Evolutionary conservation across 1,140 invertebrate genomes (phyloP).

Genomic region (Brachionus plicatilis): DNA sequence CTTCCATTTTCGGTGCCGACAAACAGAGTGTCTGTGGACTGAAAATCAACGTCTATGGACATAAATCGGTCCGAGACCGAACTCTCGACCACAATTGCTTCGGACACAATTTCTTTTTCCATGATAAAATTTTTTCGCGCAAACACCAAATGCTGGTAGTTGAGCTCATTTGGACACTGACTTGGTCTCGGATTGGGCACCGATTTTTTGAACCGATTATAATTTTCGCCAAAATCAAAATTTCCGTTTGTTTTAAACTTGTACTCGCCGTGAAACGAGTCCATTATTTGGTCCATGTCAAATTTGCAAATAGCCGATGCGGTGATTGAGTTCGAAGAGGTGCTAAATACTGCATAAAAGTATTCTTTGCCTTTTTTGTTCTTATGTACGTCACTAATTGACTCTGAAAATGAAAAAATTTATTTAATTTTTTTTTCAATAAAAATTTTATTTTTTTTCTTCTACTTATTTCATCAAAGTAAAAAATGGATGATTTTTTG

Average conservation of each 20-base stretch:
- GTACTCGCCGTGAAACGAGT: slow-evolving; percentile 35
- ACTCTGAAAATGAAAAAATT: not conserved
- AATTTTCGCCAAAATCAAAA: not conserved
- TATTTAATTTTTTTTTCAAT: not conserved
- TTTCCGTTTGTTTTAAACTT: not conserved
- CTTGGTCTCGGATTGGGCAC: slow-evolving; percentile 23
- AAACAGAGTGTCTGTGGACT: not conserved
- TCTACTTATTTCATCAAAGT: slow-evolving; percentile 32
- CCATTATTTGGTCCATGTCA: slow-evolving; percentile 28
- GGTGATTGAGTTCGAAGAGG: not conserved
- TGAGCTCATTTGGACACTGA: slow-evolving; percentile 25
- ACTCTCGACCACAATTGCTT: slow-evolving; percentile 21
- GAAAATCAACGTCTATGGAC: slow-evolving; percentile 22
- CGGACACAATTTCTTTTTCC: slow-evolving; percentile 37
- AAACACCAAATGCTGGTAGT: slow-evolving; percentile 29
- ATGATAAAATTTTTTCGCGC: slow-evolving; percentile 27
- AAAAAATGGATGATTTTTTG: not conserved
- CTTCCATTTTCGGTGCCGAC: slow-evolving; percentile 22
- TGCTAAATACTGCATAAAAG: slow-evolving; percentile 33
- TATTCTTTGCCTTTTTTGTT: not conserved
- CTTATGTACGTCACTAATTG: not conserved
- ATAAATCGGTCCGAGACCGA: not conserved
- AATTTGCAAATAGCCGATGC: slow-evolving; percentile 29
- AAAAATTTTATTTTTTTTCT: not conserved
- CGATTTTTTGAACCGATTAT: not conserved